Conservation (phyloP, 2,113 vertebrate genomes). For the Dipodomys stephensi region DNA sequence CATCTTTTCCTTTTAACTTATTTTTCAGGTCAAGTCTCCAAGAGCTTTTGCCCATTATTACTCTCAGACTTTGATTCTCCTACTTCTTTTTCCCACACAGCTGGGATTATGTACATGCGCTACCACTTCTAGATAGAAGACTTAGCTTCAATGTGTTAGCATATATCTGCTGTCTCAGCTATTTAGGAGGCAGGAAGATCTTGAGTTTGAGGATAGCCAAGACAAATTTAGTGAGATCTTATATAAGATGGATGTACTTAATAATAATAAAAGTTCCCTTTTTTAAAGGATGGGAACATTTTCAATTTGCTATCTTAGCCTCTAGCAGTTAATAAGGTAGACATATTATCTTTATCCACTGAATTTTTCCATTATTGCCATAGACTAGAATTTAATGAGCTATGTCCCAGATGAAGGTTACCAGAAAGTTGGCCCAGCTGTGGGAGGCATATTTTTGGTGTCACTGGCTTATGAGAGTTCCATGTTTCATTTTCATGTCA, state of each 20-base stretch:
- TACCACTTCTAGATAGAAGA: no score
- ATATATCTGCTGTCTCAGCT: no score
- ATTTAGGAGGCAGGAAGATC: no score
- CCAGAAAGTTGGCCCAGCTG: neutral
- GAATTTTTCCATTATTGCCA: neutral
- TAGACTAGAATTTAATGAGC: constrained; percentile 18
- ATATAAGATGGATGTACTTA: neutral
- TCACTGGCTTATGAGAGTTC: constrained; percentile 9
- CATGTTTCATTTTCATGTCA: neutral
- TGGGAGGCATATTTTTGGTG: neutral
- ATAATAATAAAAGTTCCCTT: neutral
- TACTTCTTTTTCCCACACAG: no score
- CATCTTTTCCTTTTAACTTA: no score
- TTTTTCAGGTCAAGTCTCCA: no score
- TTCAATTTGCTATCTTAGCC: constrained; percentile 29
- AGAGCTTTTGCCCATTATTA: no score
- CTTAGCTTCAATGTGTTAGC: no score
- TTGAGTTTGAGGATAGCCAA: no score
- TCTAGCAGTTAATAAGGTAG: neutral
- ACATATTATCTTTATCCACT: constrained; percentile 48
- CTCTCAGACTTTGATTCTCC: no score
- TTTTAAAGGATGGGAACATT: neutral
- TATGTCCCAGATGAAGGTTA: constrained; percentile 40
- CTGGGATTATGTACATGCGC: no score
- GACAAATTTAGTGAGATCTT: no score